Evolutionary conservation across 2,797 vertebrate genomes (phyloP).

Genomic region (Graptemys geographica): DNA sequence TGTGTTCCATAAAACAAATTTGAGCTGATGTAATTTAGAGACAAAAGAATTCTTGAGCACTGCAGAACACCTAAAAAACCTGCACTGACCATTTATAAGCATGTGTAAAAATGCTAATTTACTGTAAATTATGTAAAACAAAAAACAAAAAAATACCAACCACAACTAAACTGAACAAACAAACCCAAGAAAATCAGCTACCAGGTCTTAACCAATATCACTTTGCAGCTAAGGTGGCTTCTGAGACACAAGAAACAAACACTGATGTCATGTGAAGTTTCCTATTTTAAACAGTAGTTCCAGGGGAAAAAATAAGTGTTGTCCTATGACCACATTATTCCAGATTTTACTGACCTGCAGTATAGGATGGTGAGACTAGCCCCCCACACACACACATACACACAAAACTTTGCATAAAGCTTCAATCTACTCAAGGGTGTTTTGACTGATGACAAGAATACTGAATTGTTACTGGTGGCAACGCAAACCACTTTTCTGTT

Average conservation of each 20-base stretch:
- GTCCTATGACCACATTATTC: neutral
- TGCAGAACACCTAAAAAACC: neutral
- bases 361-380: neutral
- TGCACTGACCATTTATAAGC: neutral
- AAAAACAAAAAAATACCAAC: neutral
- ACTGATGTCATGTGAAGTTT: fast-evolving
- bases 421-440: neutral
- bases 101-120: neutral
- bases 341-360: neutral
- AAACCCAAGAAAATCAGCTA: neutral
- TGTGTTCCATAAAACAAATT: neutral
- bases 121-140: neutral
- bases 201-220: neutral
- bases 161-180: neutral
- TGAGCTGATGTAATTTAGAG: neutral
- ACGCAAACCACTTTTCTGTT: neutral
- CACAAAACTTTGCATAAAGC: neutral
- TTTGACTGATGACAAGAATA: neutral
- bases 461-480: neutral
- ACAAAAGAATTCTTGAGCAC: neutral
- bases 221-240: neutral
- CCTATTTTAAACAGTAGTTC: neutral
- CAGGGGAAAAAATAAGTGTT: neutral
- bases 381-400: neutral
- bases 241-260: neutral